phyloP scores from a whole-genome alignment of 2,888 invertebrate species.

The Hyles lineata region DNA sequence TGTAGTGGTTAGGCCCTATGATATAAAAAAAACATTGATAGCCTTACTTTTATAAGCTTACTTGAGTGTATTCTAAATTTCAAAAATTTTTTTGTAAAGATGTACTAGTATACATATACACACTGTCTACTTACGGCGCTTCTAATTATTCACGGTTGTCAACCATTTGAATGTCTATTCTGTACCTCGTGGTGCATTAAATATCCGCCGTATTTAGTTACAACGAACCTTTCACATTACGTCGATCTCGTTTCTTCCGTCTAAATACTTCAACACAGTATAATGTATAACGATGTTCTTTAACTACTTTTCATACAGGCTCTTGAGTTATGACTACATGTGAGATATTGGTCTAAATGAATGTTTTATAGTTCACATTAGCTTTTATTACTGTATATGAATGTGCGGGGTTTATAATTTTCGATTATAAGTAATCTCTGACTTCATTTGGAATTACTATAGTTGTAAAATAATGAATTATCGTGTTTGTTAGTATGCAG shows the following conservation, averaged over 20 bases:
- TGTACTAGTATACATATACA: not conserved
- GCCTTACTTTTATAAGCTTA: too few species aligned
- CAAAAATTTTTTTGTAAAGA: too few species aligned
- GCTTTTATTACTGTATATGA: not conserved
- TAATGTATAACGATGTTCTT: constrained; percentile 9
- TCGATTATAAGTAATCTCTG: not conserved
- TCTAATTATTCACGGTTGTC: constrained; percentile 8
- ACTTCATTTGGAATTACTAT: not conserved
- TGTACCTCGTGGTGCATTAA: constrained; percentile 4
- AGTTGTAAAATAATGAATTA: too few species aligned
- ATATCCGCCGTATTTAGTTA: constrained; percentile 21
- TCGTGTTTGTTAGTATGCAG: too few species aligned
- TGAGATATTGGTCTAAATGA: constrained; percentile 1
- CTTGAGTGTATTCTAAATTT: too few species aligned
- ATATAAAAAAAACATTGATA: too few species aligned
- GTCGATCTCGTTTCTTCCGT: constrained; percentile 26
- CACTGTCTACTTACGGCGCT: not conserved
- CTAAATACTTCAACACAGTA: constrained; percentile 3
- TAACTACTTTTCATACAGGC: not conserved
- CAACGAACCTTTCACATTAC: constrained; percentile 21
- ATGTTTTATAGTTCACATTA: not conserved
- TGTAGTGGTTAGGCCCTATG: too few species aligned
- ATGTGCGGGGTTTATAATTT: not conserved
- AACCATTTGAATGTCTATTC: constrained; percentile 14
- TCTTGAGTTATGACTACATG: not conserved